Base-by-base conservation (phyloP, 1,140 invertebrate species). In the Uloborus diversus region DNA sequence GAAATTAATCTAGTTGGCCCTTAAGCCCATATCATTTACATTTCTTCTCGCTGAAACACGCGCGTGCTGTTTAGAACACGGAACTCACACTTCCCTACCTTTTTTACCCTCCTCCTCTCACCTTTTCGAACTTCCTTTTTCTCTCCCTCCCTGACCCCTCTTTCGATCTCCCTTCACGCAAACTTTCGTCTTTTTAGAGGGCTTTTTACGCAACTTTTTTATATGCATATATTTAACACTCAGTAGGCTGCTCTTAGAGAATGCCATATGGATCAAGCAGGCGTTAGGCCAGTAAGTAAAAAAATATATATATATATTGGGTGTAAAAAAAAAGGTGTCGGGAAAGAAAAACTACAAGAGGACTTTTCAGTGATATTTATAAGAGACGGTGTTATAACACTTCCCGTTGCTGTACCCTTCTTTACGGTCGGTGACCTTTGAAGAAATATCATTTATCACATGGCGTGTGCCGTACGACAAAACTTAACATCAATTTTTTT, bases 271-370 rank as follows among this genome's bases (percentile, higher is more conserved):
- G 69, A 35, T 61, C 13, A 56, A 27, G 27, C 42, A 32, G 32
- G 69, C 32, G 42, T 20, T 14, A 42, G 27, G 30, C 27, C 11
- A 28, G 59, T 30, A 53, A 32, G 11, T 32, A 61, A 73, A 73
- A 75, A 75, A 75, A 30, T 17, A 20, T 32, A n/a, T n/a, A n/a
- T n/a, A n/a, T n/a, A n/a, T n/a, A n/a, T n/a, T n/a, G n/a, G n/a
- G n/a, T n/a, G n/a, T 70, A 57, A 25, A 73, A 73, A 75, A 75
- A 64, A 64, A 64, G 71, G 71, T 75, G 71, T 51, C 59, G 28
- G 47, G 33, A 62, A 75, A 75, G 71, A 75, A 75, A 75, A 75
- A 75, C 69, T 75, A 75, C 71, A 75, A 27, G 71, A 75, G 59
- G 59, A 75, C 59, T 75, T 75, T 75, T 75, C 37, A 51, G 28